Percentiles rank a stretch among this genome's conserved stretches.
Evolutionary conservation across 2,797 vertebrate genomes (phyloP).

Genomic region (Hemibagrus guttatus): DNA sequence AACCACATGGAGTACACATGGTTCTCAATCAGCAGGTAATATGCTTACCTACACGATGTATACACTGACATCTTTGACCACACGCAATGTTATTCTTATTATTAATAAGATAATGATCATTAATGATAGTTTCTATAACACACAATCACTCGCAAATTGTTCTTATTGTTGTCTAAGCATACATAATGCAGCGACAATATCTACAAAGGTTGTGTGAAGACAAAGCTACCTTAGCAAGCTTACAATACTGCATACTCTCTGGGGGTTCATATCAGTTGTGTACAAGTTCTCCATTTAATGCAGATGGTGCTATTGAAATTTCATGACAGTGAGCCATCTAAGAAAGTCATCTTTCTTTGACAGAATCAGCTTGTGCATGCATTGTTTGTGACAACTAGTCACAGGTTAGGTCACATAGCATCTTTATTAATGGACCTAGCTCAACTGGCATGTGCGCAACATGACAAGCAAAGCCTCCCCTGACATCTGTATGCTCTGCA

Average conservation of each 20-base stretch:
- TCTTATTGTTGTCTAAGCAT: background rate
- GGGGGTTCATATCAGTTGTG: background rate
- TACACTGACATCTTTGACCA: background rate
- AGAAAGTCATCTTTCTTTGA: background rate
- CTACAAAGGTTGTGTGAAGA: background rate
- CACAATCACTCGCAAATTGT: no score
- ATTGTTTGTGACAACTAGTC: background rate
- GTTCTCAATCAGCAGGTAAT: slow-evolving; percentile 95
- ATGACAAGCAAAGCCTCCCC: background rate
- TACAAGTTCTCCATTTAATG: background rate
- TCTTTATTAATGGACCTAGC: background rate
- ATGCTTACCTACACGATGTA: background rate
- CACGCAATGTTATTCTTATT: background rate
- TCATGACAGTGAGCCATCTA: background rate
- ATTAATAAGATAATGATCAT: no score
- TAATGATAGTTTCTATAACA: no score
- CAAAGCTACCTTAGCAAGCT: background rate
- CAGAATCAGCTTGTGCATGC: background rate
- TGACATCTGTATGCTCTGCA: background rate
- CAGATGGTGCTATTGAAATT: no score
- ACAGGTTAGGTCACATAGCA: background rate
- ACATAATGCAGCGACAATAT: background rate
- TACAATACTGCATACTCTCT: background rate
- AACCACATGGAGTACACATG: slow-evolving; percentile 95
- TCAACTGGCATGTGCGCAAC: background rate